A percentile compares a stretch with the other conserved stretches of the same genome.
These are phyloP conservation scores for Cecidostiba fungosa DNA, from an alignment of 2,888 invertebrate species.

Conservation along the genomic window DNA sequence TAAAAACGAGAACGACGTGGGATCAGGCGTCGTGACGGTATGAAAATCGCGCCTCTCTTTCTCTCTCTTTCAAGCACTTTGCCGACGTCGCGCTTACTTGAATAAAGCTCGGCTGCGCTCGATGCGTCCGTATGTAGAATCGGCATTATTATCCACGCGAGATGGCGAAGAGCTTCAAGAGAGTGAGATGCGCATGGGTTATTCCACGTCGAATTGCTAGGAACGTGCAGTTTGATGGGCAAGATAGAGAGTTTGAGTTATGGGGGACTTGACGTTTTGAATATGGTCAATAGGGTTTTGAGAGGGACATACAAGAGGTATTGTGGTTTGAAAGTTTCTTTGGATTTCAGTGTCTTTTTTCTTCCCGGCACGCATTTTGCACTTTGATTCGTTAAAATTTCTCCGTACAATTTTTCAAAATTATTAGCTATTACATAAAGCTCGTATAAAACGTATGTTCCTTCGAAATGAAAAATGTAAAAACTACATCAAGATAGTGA, in stretches of 20 bases:
- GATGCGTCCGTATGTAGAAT: slow-evolving; percentile 60
- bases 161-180: not conserved
- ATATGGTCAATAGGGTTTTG: not conserved
- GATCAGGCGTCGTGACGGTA: not conserved
- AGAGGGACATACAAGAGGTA: not conserved
- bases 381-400: too few relatives aligned
- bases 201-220: slow-evolving; percentile 6
- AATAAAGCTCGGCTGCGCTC: slow-evolving; percentile 35
- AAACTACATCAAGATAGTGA: too few relatives aligned
- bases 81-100: slow-evolving; percentile 41
- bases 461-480: too few relatives aligned
- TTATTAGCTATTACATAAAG: too few relatives aligned
- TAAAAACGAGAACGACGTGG: slow-evolving; percentile 23
- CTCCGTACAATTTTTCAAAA: too few relatives aligned
- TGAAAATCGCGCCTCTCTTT: slow-evolving; percentile 41
- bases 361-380: too few relatives aligned
- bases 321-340: not conserved
- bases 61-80: slow-evolving; percentile 36
- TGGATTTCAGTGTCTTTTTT: not conserved
- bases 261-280: not conserved
- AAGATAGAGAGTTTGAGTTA: not conserved
- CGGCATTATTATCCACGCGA: slow-evolving; percentile 58
- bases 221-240: not conserved
- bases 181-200: not conserved
- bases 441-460: too few relatives aligned